phyloP scores from a whole-genome alignment of 2,113 vertebrate species.

The Uria aalge region DNA sequence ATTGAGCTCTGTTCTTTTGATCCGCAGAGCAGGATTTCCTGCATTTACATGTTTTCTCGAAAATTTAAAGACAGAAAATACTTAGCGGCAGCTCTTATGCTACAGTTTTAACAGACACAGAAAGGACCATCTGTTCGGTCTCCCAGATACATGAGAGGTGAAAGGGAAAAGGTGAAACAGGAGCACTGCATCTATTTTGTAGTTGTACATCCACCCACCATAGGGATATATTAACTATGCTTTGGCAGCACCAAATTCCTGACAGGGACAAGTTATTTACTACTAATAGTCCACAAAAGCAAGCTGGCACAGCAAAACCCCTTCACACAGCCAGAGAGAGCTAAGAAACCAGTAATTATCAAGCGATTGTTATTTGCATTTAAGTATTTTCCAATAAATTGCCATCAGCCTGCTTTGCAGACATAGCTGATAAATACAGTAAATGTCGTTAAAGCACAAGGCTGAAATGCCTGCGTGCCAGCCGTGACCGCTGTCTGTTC shows the following conservation, averaged over 20 bases:
- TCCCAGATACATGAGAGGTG: not conserved
- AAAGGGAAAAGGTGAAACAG: not conserved
- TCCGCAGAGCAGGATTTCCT: not conserved
- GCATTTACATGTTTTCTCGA: not conserved
- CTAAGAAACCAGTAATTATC: not conserved
- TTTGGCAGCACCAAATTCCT: not conserved
- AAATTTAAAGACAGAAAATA: not conserved
- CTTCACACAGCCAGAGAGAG: not conserved
- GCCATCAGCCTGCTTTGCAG: not conserved
- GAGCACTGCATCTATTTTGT: not conserved
- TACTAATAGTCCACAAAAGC: not conserved
- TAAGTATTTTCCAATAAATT: not conserved
- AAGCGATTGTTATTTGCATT: not conserved
- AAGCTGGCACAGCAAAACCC: not conserved
- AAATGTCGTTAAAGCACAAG: not conserved
- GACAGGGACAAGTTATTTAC: constrained; percentile 22
- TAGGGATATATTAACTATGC: not conserved
- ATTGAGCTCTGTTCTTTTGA: not conserved
- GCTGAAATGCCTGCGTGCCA: not conserved
- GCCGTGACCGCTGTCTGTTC: not conserved
- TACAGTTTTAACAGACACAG: not conserved
- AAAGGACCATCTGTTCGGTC: constrained; percentile 3
- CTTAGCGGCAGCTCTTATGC: not conserved
- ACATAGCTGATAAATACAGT: not conserved
- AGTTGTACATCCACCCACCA: not conserved